These are phyloP conservation scores for Mustelus asterias DNA, from an alignment of 2,113 vertebrate genomes.

Conservation along the genomic window DNA sequence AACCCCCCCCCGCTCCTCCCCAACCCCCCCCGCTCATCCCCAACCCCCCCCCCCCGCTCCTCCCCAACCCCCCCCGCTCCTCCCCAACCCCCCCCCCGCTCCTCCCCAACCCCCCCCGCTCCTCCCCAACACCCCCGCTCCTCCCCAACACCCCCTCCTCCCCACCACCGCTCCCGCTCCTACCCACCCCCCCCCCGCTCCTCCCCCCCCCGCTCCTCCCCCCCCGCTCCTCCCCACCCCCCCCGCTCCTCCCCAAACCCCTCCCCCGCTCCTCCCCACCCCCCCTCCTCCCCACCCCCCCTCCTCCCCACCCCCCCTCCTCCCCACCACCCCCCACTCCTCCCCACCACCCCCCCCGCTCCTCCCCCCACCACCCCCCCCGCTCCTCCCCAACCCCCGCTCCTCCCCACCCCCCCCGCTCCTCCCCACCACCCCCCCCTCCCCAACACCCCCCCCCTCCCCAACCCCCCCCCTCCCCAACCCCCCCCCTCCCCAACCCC, in stretches of 20 bases:
- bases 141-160: background rate
- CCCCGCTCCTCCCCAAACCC: background rate
- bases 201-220: background rate
- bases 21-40: no score
- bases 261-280: no score
- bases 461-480: background rate
- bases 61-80: background rate
- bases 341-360: background rate
- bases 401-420: background rate
- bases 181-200: no score
- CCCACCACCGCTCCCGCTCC: no score
- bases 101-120: background rate
- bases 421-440: background rate
- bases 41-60: no score
- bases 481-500: background rate
- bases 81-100: background rate
- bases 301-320: no score
- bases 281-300: no score
- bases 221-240: background rate
- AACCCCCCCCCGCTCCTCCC: conserved; percentile 11
- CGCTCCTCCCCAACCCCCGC: background rate
- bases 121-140: background rate
- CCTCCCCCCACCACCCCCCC: background rate
- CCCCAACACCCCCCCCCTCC: background rate
- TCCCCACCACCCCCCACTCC: background rate